A percentile compares a stretch with the other conserved stretches of the same genome.
Evolutionary conservation across 1,140 invertebrate genomes (phyloP).

Genomic region (Drosophila insularis): DNA sequence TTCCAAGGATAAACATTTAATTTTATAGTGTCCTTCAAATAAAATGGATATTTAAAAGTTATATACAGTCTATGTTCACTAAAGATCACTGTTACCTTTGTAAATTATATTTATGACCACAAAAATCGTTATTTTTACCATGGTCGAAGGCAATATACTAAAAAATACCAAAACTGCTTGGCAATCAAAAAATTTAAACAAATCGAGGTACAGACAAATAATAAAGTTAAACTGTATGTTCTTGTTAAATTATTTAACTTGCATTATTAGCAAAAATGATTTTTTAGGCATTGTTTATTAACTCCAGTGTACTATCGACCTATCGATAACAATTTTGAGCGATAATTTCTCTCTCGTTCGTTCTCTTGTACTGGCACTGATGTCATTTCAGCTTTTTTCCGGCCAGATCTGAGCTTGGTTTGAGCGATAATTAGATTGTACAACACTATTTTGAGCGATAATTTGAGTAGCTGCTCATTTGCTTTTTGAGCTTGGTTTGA

Average conservation of each 20-base stretch:
- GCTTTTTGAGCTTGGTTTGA: conserved; percentile 43
- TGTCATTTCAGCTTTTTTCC: no score
- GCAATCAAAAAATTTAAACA: background rate
- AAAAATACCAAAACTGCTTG: conserved; percentile 8
- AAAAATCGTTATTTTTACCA: no score
- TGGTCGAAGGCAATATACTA: background rate
- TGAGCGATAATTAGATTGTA: no score
- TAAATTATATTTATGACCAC: no score
- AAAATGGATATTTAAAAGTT: no score
- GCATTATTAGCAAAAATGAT: background rate
- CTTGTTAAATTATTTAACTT: background rate
- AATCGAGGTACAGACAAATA: background rate
- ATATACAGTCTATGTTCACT: no score
- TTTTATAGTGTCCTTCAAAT: no score
- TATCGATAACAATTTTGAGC: conserved; percentile 19
- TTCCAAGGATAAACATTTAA: no score
- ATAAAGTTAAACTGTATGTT: background rate
- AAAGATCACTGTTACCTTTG: no score
- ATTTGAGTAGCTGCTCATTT: conserved; percentile 10
- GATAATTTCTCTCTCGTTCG: no score
- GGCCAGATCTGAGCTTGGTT: no score
- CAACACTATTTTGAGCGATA: conserved; percentile 11
- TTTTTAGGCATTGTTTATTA: background rate
- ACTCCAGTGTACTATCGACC: background rate
- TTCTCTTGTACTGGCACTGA: no score